Conservation (phyloP, 53 echinoderm and acorn worm genomes). For the Stichopus horrens region DNA sequence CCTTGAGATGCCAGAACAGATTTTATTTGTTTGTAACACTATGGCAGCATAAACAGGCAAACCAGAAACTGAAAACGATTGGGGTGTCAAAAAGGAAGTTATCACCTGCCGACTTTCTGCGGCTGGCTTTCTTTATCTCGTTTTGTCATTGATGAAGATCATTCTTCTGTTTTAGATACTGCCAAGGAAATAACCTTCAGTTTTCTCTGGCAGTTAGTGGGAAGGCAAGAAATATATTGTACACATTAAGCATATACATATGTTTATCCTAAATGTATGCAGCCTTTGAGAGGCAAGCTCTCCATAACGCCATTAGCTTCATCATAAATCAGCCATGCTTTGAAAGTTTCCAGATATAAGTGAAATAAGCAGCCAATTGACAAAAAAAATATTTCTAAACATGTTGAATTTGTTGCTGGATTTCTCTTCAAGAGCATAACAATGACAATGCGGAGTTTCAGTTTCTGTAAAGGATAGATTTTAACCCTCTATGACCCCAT, state of each 20-base stretch:
- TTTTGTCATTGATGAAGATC: conserved; percentile 14
- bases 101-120: conserved; percentile 15
- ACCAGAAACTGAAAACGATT: conserved; percentile 24
- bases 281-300: not conserved
- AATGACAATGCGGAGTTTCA: too few relatives aligned
- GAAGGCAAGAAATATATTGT: conserved; percentile 10
- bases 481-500: too few relatives aligned
- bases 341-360: too few relatives aligned
- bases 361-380: too few relatives aligned
- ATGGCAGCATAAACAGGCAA: conserved; percentile 25
- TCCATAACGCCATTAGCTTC: not conserved
- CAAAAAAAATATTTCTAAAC: too few relatives aligned
- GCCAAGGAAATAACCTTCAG: not conserved
- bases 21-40: conserved; percentile 35
- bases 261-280: not conserved
- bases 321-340: not conserved
- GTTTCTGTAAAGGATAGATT: too few relatives aligned
- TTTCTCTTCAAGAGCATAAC: too few relatives aligned
- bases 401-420: too few relatives aligned
- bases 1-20: conserved; percentile 44
- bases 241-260: not conserved
- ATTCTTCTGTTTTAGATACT: not conserved
- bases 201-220: not conserved
- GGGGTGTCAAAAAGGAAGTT: conserved; percentile 33
- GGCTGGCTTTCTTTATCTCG: conserved; percentile 25